These are phyloP conservation scores for Clarias gariepinus DNA, from an alignment of 2,113 vertebrate species.

Conservation along the genomic window DNA sequence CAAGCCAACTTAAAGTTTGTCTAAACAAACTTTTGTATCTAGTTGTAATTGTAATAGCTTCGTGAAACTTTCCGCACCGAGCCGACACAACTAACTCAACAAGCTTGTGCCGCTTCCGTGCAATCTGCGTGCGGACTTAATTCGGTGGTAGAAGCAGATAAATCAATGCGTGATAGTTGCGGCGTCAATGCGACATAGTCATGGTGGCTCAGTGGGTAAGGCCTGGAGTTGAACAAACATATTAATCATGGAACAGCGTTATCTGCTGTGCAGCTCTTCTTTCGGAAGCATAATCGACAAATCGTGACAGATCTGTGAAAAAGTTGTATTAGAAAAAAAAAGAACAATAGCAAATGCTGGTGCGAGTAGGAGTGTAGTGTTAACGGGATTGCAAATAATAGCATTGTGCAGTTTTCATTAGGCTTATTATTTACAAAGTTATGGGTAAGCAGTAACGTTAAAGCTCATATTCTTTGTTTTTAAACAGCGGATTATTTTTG, in stretches of 20 bases:
- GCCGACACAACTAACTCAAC: no score
- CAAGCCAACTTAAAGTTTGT: no score
- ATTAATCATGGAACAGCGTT: background rate
- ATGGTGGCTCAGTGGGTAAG: background rate
- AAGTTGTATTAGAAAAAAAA: background rate
- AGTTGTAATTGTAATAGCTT: no score
- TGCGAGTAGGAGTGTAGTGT: no score
- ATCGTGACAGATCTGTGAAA: background rate
- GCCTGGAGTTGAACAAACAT: background rate
- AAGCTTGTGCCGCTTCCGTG: background rate
- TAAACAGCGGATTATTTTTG: background rate
- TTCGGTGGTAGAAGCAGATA: background rate
- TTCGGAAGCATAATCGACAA: background rate
- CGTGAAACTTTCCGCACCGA: background rate
- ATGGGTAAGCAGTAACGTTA: background rate
- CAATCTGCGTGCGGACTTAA: background rate
- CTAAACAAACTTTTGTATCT: no score
- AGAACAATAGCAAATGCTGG: background rate
- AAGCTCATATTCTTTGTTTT: background rate
- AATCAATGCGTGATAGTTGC: background rate
- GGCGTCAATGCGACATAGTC: background rate
- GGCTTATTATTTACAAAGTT: background rate
- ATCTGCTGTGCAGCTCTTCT: background rate
- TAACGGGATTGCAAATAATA: background rate
- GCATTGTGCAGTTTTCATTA: background rate